Conservation (phyloP, 2,888 invertebrate genomes). For the Rugalucina vietnamica region DNA sequence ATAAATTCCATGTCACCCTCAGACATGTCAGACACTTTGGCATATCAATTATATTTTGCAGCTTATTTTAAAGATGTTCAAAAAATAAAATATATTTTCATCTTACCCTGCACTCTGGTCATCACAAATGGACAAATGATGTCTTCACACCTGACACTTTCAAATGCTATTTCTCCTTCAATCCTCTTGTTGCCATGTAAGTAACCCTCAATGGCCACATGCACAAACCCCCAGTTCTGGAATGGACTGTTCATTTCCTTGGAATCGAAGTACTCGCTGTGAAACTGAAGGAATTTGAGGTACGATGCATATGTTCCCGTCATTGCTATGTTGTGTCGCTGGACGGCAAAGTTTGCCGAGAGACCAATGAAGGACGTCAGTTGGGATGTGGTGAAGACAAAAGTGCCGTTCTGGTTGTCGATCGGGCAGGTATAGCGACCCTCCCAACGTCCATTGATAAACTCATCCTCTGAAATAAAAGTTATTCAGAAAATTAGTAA, state of each 20-base stretch:
- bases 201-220: background rate
- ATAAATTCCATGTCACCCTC: no score
- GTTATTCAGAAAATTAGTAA: no score
- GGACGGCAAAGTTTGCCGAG: constrained; percentile 22
- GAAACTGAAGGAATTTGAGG: constrained; percentile 6
- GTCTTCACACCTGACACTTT: background rate
- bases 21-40: no score
- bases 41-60: no score
- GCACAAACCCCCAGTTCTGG: background rate
- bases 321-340: constrained; percentile 29
- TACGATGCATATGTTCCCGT: constrained; percentile 49
- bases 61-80: no score
- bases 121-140: constrained; percentile 46
- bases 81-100: no score
- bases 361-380: constrained; percentile 21
- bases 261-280: background rate
- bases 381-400: constrained; percentile 36
- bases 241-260: background rate
- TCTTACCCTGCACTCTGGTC: constrained; percentile 49
- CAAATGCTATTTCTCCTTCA: background rate
- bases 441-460: constrained; percentile 44
- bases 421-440: constrained; percentile 50
- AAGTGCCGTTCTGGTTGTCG: constrained; percentile 40
- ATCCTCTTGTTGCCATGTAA: background rate
- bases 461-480: constrained; percentile 37